Base-by-base conservation (phyloP, 2,888 invertebrate genomes). In the Campopleginae sp. region DNA sequence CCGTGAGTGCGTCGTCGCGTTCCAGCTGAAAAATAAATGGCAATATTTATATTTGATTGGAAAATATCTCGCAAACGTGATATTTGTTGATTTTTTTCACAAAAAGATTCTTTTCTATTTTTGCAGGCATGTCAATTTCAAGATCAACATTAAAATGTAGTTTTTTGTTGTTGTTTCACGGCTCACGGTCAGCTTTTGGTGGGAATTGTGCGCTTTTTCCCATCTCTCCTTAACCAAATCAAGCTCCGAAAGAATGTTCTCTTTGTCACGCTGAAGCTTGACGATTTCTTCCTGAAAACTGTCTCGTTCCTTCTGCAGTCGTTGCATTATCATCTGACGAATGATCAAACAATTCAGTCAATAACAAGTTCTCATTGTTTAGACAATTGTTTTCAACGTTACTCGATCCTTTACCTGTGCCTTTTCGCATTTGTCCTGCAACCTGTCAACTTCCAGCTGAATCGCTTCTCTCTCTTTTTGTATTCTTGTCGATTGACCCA, bases 401-500 rank as follows among this genome's bases (percentile, higher is more conserved):
- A 65, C 5, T 48, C 42, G 7, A n/a, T 46, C 19, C 12, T 44
- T 93, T 94, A 98, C 98, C 96, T 98, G 98, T 82, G 97, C 96
- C 93, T 98, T 98, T 89, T 98, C 98, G 90, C 96, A 96, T 94
- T 98, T 98, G 92, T 98, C 98, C 89, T 97, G 96, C 92, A 98
- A 95, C 89, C 98, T 95, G 93, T 98, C 98, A 81, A 96, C 96
- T 90, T 98, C 98, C 87, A 97, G 93, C 91, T 97, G 97, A 38
- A 97, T 96, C 3, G 97, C 96, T 93, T 98, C 98, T 76, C 98
- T 95, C 93, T 98, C 98, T 94, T 98, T 98, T 94, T 98, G 98
- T 91, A 98, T 96, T 80, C 98, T 95, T 76, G 97, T 97, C 68
- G 97, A 96, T 93, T 98, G 98, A 23, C 97, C 98, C 87, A 98